Evolutionary conservation across 2,888 invertebrate species (phyloP), one percentile per base, ranked within the genome.

Genomic region (Coremacera marginata): DNA sequence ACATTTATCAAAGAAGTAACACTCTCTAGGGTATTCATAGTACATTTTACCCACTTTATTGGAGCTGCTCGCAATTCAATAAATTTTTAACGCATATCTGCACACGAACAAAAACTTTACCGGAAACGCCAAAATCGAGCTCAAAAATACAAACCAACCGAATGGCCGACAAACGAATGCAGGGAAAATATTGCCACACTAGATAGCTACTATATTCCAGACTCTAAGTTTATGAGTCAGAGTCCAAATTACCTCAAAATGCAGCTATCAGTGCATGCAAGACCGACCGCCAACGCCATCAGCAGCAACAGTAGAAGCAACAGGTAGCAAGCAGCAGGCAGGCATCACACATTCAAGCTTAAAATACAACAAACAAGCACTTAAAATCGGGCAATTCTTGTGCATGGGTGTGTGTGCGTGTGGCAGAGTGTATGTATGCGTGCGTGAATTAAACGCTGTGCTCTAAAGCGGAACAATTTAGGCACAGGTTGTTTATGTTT

Each of bases 241-340:
- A 70, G 70, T 34, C 55, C 70, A 70, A 70, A 60, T 71, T 31
- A 60, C 71, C 71, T 44, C 55, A 71, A 71, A 60, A 60, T 71
- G 60, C 19, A 71, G 71, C 71, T 71, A 71, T 71, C 57, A 71
- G 71, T 71, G 71, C 71, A 71, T 71, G 71, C 71, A 71, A 57
- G 44, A 44, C 11, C 57, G 37, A 49, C 37, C 60, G 37, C 34
- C 37, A 71, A 70, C 19, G 34, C n/a, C 57, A 60, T 57, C 44
- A 57, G 34, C 22, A 60, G 16, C 57, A 19, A n/a, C 16, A 71
- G 49, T 52, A 44, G 7, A 60, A 71, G 22, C 60, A 60, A 60
- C 60, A 60, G 27, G 60, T 60, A 60, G 27, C 27, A 60, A 27
- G 27, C 60, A 60, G 14, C 27, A 22, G 27, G 25, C 44, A 44